Evolutionary conservation across 2,113 vertebrate genomes (phyloP).

Genomic region (Rattus norvegicus): DNA sequence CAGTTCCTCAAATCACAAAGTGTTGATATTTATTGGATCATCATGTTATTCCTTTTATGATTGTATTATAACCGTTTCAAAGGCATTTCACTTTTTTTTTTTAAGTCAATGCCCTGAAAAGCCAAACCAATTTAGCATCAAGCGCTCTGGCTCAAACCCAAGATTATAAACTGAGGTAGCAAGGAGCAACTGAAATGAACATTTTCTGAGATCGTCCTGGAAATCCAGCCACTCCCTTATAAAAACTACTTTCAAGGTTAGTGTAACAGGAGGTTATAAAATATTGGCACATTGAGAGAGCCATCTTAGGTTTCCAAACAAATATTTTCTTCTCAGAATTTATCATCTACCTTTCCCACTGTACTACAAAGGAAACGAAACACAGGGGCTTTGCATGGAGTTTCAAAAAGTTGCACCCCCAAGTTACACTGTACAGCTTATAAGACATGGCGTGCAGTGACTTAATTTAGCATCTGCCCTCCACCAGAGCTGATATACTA

Average conservation of each 20-base stretch:
- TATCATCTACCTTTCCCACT: conserved; percentile 12
- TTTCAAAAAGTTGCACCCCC: neutral
- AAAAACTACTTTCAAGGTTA: conserved; percentile 54
- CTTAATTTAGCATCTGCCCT: neutral
- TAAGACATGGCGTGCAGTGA: neutral
- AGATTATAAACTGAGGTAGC: neutral
- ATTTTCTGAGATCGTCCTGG: conserved; percentile 10
- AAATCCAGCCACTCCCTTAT: conserved; percentile 42
- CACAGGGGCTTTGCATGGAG: neutral
- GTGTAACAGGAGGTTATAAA: conserved; percentile 44
- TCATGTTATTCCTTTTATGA: conserved; percentile 20
- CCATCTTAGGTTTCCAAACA: conserved; percentile 28
- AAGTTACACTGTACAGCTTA: neutral
- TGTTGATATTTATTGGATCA: neutral
- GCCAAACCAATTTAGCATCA: neutral
- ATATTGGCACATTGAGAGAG: conserved; percentile 18
- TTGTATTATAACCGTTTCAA: conserved; percentile 21
- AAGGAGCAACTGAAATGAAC: conserved; percentile 25
- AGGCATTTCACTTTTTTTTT: conserved; percentile 33
- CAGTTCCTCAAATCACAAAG: conserved; percentile 14
- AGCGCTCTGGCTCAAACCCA: conserved; percentile 35
- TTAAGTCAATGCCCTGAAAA: conserved; percentile 34
- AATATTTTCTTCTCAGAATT: conserved; percentile 27
- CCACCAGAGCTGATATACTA: neutral
- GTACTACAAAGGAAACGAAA: conserved; percentile 41